Evolutionary conservation across 2,888 invertebrate genomes (phyloP), one percentile per base, ranked within the genome.

Genomic region (Drosophila kanekoi): DNA sequence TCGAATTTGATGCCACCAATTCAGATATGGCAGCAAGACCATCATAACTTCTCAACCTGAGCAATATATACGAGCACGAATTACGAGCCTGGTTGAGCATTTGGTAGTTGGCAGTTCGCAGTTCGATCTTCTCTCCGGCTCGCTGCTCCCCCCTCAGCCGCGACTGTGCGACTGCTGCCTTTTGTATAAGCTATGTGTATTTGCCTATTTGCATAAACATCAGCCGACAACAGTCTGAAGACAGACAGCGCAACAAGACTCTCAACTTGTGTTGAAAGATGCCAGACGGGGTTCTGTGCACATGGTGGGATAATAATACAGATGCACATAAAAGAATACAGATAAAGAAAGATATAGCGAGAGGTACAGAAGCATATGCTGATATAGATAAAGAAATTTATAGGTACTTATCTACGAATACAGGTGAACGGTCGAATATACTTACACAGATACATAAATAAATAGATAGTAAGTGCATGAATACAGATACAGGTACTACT

Each of bases 141-240:
- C 4, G n/a, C 9, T 8, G 20, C 9, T 20, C 18, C n/a, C 9
- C 10, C 1, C 2, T 3, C 23, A 28, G 41, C 28, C 1, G 4
- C n/a, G 47, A 18, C 18, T 37, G 49, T 37, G 43, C n/a, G n/a
- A n/a, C n/a, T n/a, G n/a, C 38, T 14, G 49, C 33, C 52, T 41
- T 43, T 23, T 14, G 16, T 33, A 44, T 53, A 56, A 66, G 56
- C 52, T 47, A 28, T 54, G 51, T 54, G 65, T 76, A 69, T 66
- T 67, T 54, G 66, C 72, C 47, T 49, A 81, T 81, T 81, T 82
- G 81, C 81, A 81, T 81, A 85, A 78, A 82, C 86, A 81, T 67
- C 54, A 57, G 58, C 53, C 59, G 56, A 54, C 53, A 69, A 28
- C 54, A 44, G 35, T 13, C 52, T 35, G 53, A 37, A 32, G 51